Base-by-base conservation (phyloP, 2,888 invertebrate genomes). In the Dermolepida albohirtum region DNA sequence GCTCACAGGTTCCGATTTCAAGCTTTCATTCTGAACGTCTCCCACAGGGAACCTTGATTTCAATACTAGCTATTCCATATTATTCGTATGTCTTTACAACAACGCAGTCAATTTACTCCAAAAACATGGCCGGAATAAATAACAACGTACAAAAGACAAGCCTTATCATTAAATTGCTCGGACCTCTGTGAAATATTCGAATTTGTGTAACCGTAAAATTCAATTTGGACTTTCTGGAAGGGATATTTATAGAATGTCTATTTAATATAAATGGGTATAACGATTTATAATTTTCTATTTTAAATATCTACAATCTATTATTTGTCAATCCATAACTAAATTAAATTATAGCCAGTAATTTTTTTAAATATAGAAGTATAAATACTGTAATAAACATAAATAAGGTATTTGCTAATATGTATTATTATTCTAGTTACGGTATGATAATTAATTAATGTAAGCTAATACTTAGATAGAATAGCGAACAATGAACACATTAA, bases 41-140 rank as follows among this genome's bases (percentile, higher is more conserved):
- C 77, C 80, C 79, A 74, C 29, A 69, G 80, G 80, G 79, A 80
- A 74, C 75, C 77, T 77, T 78, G 80, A 79, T 82, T 82, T 82
- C 80, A 82, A 82, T 81, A 79, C 79, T 73, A 71, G 67, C 71
- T 70, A 67, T 72, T 72, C 62, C 68, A 68, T 68, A 71, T 68
- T 69, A 62, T 69, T 54, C 39, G 55, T 41, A 66, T 39, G 51
- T 73, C 70, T 64, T 52, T 52, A 52, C 51, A 52, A 52, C 51
- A 52, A 52, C 27, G 27, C 51, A 52, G 51, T 52, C 51, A 29
- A 34, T 59, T 59, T 59, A 47, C 59, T 59, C 8, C 59, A 22
- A 34, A 59, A 29, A 59, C 59, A 59, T 27, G 59, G 14, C 16
- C 47, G 29, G 59, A 59, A 59, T 59, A 59, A 59, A 59, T 59